Evolutionary conservation across 1,140 invertebrate genomes (phyloP), one percentile per base, ranked within the genome.

Genomic region (Cephus cinctus): DNA sequence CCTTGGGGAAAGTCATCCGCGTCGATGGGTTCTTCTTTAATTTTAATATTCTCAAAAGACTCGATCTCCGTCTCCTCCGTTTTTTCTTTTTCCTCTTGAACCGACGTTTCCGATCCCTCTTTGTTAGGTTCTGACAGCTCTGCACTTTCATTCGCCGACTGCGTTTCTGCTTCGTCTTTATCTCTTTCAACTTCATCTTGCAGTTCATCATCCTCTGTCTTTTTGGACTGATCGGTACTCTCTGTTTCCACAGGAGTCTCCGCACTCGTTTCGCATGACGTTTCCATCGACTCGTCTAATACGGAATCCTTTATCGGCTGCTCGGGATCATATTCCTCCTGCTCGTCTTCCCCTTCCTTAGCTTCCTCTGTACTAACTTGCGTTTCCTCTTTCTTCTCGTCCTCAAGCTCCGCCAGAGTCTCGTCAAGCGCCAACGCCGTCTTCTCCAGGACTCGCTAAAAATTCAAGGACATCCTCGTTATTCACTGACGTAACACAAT

Each of bases 1-100:
- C 43, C 11, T 18, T 59, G 40, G n/a, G n/a, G n/a, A 42, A 16
- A 50, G 61, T 70, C 69, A 39, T 51, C 52, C 11, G 53, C 61
- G 5, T 75, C 74, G 12, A 61, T 56, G n/a, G 71, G 72, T 45
- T 76, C 69, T 4, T 75, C 57, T 53, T 84, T 83, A 23, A 83
- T 74, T 43, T 83, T 81, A 15, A 83, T 79, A 56, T 83, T 80
- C 43, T 81, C 81, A 15, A 68, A 59, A 5, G 56, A 41, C 55
- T 25, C 38, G 8, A 23, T 23, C 25, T 43, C 52, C 52, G 14
- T 49, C 43, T 5, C 22, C 38, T 53, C 38, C 18, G 43, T 36
- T 14, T 52, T 40, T 5, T 83, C 80, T 11, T 51, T 44, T 12
- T 56, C 51, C 2, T 18, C 32, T 19, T 16, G 15, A 3, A 14